These are phyloP conservation scores for Falcunculus frontatus DNA, from an alignment of 2,113 vertebrate genomes.

Conservation along the genomic window DNA sequence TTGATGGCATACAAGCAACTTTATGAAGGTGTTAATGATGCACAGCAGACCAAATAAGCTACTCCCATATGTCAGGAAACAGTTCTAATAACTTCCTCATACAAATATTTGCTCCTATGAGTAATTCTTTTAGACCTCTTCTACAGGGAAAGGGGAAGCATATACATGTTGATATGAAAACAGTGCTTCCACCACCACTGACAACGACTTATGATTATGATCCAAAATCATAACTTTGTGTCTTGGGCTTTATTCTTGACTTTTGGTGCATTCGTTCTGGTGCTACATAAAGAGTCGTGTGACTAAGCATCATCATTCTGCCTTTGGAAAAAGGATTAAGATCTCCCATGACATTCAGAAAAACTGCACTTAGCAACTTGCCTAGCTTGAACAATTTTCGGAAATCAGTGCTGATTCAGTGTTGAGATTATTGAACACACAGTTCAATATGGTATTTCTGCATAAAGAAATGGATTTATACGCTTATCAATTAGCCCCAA, in stretches of 20 bases:
- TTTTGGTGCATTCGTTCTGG: background rate
- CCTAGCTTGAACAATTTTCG: background rate
- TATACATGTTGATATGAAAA: background rate
- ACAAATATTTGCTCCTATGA: background rate
- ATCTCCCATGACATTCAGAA: background rate
- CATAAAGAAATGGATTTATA: background rate
- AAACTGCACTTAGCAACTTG: background rate
- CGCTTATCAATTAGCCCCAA: background rate
- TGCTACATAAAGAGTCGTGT: background rate
- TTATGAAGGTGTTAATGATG: slow-evolving; percentile 34
- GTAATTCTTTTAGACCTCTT: background rate
- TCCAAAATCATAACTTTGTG: background rate
- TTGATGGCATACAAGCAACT: background rate
- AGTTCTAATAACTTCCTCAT: background rate
- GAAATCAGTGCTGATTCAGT: background rate
- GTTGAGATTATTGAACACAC: background rate
- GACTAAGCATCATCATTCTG: background rate
- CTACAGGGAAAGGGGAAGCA: background rate
- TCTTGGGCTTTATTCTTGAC: background rate
- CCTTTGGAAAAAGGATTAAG: background rate
- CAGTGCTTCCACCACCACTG: background rate
- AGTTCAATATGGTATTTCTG: background rate
- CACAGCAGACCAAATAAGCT: background rate
- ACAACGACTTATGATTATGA: background rate
- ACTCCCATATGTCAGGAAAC: slow-evolving; percentile 4